phyloP scores from a whole-genome alignment of 2,797 vertebrate genomes.

The Euphonia xanthogaster region DNA sequence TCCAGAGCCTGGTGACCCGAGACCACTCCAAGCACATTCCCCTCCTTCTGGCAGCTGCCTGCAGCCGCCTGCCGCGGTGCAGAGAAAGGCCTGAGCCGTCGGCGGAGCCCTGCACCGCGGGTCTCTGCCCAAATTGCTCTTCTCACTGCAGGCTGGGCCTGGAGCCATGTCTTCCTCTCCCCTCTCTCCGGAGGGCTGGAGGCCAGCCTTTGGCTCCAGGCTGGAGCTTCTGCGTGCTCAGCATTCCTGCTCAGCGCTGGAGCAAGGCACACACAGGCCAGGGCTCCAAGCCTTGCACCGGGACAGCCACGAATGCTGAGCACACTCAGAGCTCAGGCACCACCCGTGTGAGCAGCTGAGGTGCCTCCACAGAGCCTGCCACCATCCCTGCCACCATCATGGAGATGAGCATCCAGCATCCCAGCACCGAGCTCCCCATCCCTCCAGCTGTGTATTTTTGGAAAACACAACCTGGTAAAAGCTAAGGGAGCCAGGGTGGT shows the following conservation, averaged over 20 bases:
- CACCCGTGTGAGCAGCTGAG: not conserved
- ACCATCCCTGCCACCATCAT: not conserved
- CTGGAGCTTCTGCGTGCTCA: not conserved
- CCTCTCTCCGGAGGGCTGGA: not conserved
- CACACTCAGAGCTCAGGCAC: fast-evolving
- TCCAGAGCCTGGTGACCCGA: not conserved
- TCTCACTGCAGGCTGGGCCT: not conserved
- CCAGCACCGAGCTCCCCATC: not conserved
- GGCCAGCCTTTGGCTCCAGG: slow-evolving; percentile 12
- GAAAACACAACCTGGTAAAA: not conserved
- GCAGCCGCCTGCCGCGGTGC: fast-evolving
- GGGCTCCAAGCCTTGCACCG: fast-evolving
- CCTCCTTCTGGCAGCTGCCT: not conserved
- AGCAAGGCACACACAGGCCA: not conserved
- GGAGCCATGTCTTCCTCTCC: not conserved
- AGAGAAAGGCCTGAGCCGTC: not conserved
- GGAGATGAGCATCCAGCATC: not conserved
- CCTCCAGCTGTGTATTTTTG: fast-evolving
- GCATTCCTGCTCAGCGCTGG: slow-evolving; percentile 20
- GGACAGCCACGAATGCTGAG: not conserved
- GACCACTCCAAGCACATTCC: not conserved
- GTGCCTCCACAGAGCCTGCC: not conserved
- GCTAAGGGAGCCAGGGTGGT: not conserved
- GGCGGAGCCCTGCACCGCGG: fast-evolving
- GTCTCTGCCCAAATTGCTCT: not conserved